Evolutionary conservation across 1,140 invertebrate genomes (phyloP), one percentile per base, ranked within the genome.

Genomic region (Drosophila prosaltans): DNA sequence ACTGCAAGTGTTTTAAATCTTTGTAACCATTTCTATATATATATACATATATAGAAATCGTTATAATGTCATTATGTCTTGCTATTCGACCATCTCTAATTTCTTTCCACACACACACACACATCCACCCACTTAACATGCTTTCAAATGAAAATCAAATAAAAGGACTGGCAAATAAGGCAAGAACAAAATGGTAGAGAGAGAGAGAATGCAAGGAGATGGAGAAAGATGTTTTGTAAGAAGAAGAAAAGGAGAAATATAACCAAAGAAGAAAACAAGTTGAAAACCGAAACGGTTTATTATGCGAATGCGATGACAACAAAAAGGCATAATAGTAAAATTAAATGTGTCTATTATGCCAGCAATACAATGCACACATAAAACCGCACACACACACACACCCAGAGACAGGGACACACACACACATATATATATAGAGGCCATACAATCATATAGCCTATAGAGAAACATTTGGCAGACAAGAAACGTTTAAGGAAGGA

Each of bases 321-420:
- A 88, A 88, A 88, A 88, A 84, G 84, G 78, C 84, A 89, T 89
- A 89, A 89, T 89, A 89, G 84, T 89, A 89, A 89, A 89, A 89
- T 89, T 89, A 89, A 89, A 89, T 89, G 84, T 89, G 80, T 89
- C 84, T 89, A 84, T 89, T 89, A 89, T 89, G 84, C 80, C 80
- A 73, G 75, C 81, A 89, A 89, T 89, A 88, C 83, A 88, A 88
- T 88, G 80, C 80, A 78, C 64, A 88, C 83, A 88, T 88, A 88
- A 88, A 88, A 88, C 83, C 84, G 45, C 80, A 81, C 83, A 70
- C 71, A 65, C 64, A 54, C 54, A 69, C 54, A 58, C 30, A 64
- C 43, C 2, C 28, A 30, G 2, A 2, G 36, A 24, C 58, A 67
- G 36, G 57, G 43, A 72, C 39, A 65, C 55, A 8, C 51, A 58